Evolutionary conservation across 2,888 invertebrate genomes (phyloP), one percentile per base, ranked within the genome.

Genomic region (Stomorhina lunata): DNA sequence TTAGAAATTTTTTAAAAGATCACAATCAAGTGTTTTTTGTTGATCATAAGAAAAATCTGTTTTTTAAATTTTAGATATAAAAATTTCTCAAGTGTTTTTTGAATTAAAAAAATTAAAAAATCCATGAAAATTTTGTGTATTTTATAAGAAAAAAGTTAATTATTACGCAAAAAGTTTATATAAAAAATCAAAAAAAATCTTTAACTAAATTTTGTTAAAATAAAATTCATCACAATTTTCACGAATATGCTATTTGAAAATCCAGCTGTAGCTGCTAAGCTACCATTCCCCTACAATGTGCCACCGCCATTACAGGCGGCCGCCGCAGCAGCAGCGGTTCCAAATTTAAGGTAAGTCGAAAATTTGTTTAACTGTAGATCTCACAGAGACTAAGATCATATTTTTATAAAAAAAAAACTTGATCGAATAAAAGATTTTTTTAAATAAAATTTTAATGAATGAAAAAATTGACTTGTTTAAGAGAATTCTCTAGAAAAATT

Each of bases 221-320:
- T 10, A 69, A 75, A 69, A 73, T 81, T 77, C 72, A 78, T 55
- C 80, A 86, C 84, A 73, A 87, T 84, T 84, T 84, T 84, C 80
- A 84, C 75, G 71, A 90, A 87, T 86, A 95, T 95, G 95, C 92
- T 95, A 91, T 95, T 95, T 91, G 95, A 95, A 92, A 94, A 93
- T 92, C 94, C 94, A 89, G 92, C 92, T 85, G 93, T 93, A 89
- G 92, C 92, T 86, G 91, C 92, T 40, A 94, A 94, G 91, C 93
- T 95, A 92, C 93, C 94, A 91, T 94, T 93, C 91, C 93, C 94
- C 87, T 95, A 94, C 92, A 94, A 93, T 91, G 94, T 95, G 90
- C 95, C 95, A 88, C 95, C 95, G 90, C 95, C 95, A 86, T 93
- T 94, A 69, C 90, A 91, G 87, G 90, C 91, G 57, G 89, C 90